A percentile compares a stretch with the other conserved stretches of the same genome.
These are phyloP conservation scores for Apomyelois bistriatella DNA, from an alignment of 2,888 invertebrate species.

Conservation along the genomic window DNA sequence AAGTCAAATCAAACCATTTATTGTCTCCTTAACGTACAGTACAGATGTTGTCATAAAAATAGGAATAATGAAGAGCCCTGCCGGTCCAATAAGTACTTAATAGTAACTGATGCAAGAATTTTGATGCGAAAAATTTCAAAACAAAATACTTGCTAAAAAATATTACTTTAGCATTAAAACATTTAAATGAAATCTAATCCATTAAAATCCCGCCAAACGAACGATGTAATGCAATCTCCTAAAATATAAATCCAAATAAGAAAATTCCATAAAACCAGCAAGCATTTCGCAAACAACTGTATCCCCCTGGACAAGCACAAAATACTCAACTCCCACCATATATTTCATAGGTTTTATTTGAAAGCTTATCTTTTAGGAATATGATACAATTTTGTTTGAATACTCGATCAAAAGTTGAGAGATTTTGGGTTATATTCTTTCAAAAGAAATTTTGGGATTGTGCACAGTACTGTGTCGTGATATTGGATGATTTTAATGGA, in stretches of 20 bases:
- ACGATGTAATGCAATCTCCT: constrained; percentile 2
- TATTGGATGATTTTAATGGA: too few relatives aligned
- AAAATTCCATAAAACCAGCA: constrained; percentile 2
- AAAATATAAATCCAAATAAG: constrained; percentile 8
- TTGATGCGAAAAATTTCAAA: neutral
- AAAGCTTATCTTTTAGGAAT: neutral
- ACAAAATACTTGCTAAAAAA: neutral
- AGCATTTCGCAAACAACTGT: constrained; percentile 6
- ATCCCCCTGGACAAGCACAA: constrained; percentile 6
- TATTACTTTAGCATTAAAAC: neutral
- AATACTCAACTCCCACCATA: neutral
- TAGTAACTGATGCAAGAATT: too few relatives aligned
- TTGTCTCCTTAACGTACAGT: too few relatives aligned
- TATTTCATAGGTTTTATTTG: neutral
- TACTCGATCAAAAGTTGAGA: constrained; percentile 1
- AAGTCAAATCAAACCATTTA: too few relatives aligned
- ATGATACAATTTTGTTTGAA: constrained; percentile 4
- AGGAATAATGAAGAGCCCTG: too few relatives aligned
- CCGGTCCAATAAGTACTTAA: too few relatives aligned
- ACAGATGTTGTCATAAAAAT: too few relatives aligned
- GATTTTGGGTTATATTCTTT: constrained; percentile 1
- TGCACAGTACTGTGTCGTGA: constrained; percentile 15
- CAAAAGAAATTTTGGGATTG: constrained; percentile 5
- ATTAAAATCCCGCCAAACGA: constrained; percentile 1
- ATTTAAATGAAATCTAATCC: neutral